Evolutionary conservation across 2,797 vertebrate genomes (phyloP).

Genomic region (Argya squamiceps): DNA sequence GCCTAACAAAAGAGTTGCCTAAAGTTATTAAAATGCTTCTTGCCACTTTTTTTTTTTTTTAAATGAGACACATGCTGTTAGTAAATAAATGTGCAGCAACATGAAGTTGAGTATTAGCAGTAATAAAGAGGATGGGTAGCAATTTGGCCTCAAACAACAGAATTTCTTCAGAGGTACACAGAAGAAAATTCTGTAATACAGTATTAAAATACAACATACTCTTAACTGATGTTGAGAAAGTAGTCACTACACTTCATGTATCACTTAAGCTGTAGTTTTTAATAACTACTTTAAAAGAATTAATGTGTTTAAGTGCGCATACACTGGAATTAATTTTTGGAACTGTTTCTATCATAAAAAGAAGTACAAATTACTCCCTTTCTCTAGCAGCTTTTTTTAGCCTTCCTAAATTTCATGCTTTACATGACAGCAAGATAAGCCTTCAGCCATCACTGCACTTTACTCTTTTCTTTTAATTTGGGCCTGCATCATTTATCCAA

Average conservation of each 20-base stretch:
- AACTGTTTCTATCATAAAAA: background rate
- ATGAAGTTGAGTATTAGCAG: background rate
- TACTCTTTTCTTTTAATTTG: constrained; percentile 6
- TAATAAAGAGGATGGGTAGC: background rate
- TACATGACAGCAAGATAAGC: background rate
- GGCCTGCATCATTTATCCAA: background rate
- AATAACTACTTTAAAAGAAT: background rate
- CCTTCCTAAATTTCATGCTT: background rate
- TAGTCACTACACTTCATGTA: background rate
- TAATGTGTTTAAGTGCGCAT: background rate
- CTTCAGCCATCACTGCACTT: background rate
- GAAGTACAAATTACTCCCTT: background rate
- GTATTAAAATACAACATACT: background rate
- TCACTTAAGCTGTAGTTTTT: background rate
- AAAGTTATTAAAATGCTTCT: background rate
- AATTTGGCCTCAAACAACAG: background rate
- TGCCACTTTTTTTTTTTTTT: background rate
- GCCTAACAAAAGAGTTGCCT: background rate
- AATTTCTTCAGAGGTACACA: background rate
- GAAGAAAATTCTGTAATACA: background rate
- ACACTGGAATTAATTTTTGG: background rate
- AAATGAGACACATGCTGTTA: background rate
- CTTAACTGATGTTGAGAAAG: background rate
- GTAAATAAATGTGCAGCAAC: background rate
- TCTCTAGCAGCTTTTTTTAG: background rate